Evolutionary conservation across 1,140 invertebrate genomes (phyloP).

Genomic region (Propsilocerus akamusi): DNA sequence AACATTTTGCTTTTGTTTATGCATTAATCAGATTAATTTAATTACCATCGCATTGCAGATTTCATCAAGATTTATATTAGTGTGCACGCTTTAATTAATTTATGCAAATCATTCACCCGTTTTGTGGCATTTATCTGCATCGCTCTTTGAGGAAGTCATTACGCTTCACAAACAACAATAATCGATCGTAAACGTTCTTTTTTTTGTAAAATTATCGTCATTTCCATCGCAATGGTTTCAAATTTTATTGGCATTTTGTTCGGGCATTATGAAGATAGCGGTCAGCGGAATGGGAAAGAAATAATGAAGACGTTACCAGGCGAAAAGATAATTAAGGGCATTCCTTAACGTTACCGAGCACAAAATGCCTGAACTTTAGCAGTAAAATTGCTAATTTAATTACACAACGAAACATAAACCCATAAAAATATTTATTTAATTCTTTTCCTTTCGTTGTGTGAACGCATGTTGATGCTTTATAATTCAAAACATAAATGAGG

Average conservation of each 20-base stretch:
- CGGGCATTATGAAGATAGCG: too few relatives aligned
- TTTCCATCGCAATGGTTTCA: neutral
- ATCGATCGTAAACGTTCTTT: neutral
- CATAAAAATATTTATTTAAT: neutral
- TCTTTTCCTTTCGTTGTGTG: neutral
- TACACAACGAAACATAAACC: neutral
- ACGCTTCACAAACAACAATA: slow-evolving; percentile 2
- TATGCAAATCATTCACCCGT: neutral
- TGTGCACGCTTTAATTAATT: neutral
- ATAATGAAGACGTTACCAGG: neutral
- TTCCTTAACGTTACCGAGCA: too few relatives aligned
- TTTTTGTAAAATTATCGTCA: neutral
- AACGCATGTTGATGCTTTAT: neutral
- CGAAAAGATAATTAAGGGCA: neutral
- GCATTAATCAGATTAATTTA: neutral
- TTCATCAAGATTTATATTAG: neutral
- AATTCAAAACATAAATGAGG: neutral
- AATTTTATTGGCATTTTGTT: neutral
- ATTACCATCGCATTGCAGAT: neutral
- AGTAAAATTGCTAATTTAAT: slow-evolving; percentile 4
- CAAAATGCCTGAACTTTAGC: neutral
- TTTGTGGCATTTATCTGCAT: neutral
- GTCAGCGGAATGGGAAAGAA: too few relatives aligned
- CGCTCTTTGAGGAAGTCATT: neutral
- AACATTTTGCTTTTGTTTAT: neutral